Percentiles rank a stretch among this genome's conserved stretches.
These are phyloP conservation scores for Falco punctatus DNA, from an alignment of 2,113 vertebrate genomes.

Conservation along the genomic window DNA sequence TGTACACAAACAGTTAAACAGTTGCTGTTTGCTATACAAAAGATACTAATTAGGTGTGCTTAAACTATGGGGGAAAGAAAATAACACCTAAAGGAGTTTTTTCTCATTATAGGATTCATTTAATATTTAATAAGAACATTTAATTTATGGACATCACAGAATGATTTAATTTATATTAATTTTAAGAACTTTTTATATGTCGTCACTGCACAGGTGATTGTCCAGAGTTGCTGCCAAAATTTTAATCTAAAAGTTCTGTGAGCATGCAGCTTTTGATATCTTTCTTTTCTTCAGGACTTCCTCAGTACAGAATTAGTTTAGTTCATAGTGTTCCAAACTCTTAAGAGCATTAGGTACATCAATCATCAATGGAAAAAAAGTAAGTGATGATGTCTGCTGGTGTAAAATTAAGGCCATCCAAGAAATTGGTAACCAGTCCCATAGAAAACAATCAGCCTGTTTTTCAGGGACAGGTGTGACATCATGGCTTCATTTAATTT, in stretches of 20 bases:
- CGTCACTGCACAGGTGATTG: neutral
- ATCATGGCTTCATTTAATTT: neutral
- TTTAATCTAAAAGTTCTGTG: neutral
- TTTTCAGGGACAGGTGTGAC: neutral
- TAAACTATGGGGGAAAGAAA: neutral
- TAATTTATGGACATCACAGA: constrained; percentile 16
- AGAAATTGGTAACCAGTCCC: neutral
- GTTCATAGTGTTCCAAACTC: neutral
- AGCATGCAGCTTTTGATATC: neutral
- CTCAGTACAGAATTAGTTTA: neutral
- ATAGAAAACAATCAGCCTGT: neutral
- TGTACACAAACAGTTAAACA: neutral
- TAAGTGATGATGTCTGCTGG: neutral
- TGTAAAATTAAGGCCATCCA: neutral
- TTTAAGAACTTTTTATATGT: neutral
- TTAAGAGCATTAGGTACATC: neutral
- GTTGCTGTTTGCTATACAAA: neutral
- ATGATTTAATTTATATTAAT: neutral
- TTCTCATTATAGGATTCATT: constrained; percentile 39
- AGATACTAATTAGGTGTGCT: neutral
- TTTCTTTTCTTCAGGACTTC: neutral
- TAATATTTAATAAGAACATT: constrained; percentile 41
- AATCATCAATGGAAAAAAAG: neutral
- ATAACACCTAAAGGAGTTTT: neutral
- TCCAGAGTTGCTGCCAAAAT: neutral